Evolutionary conservation across 2,888 invertebrate genomes (phyloP).

Genomic region (Cloeon dipterum): DNA sequence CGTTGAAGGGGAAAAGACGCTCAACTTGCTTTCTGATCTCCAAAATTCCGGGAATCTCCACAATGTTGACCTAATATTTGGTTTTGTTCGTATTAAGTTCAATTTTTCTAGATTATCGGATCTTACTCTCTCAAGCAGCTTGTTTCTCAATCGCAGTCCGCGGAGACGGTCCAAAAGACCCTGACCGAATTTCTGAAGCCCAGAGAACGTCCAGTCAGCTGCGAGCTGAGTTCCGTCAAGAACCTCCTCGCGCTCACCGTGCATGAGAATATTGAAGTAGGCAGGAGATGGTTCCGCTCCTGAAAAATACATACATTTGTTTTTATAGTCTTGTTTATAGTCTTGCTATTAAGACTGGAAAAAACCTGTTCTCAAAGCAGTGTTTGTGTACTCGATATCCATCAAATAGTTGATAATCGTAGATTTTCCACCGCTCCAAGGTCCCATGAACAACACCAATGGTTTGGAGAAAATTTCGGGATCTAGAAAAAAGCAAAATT

Average conservation of each 20-base stretch:
- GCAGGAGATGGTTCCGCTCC: conserved; percentile 88
- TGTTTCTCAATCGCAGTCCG: conserved; percentile 57
- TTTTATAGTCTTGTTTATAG: background rate
- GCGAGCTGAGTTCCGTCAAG: conserved; percentile 81
- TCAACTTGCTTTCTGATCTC: conserved; percentile 87
- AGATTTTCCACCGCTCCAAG: conserved; percentile 92
- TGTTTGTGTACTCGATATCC: conserved; percentile 61
- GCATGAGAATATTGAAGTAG: conserved; percentile 76
- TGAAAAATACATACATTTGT: conserved; percentile 15
- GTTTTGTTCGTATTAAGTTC: background rate
- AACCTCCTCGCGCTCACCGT: conserved; percentile 65
- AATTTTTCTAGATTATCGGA: too few relatives aligned
- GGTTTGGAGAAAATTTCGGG: conserved; percentile 90
- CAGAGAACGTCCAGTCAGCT: conserved; percentile 86
- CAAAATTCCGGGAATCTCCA: conserved; percentile 87
- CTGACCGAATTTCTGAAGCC: conserved; percentile 86
- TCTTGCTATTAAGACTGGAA: background rate
- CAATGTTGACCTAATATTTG: conserved; percentile 55
- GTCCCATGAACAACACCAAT: conserved; percentile 79
- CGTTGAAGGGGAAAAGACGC: conserved; percentile 81
- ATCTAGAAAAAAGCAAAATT: conserved; percentile 24
- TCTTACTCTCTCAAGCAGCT: conserved; percentile 64
- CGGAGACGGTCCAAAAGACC: conserved; percentile 71
- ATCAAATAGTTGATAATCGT: conserved; percentile 81
- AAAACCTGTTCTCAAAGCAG: conserved; percentile 64